Conservation (phyloP, 2,113 vertebrate genomes). For the Craseonycteris thonglongyai region DNA sequence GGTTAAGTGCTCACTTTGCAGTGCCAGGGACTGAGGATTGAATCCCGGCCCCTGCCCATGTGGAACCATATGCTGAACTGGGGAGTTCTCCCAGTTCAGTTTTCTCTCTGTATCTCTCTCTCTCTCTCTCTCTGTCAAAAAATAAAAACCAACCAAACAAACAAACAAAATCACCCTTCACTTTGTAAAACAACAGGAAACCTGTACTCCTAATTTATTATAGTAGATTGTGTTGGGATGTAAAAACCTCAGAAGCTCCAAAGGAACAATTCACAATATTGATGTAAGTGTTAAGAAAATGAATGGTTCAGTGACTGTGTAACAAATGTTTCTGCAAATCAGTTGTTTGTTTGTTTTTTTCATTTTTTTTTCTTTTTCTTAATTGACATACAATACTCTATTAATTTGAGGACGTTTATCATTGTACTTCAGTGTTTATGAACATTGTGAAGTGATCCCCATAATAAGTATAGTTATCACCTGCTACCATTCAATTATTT, state of each 20-base stretch:
- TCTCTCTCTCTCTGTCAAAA: no score
- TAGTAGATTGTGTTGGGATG: slow-evolving; percentile 36
- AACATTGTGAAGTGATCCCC: neutral
- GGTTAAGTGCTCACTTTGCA: no score
- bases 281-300: slow-evolving; percentile 23
- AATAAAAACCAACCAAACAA: no score
- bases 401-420: neutral
- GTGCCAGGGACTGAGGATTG: no score
- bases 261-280: slow-evolving; percentile 45
- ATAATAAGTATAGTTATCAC: neutral
- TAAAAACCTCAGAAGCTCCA: slow-evolving; percentile 45
- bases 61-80: no score
- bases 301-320: neutral
- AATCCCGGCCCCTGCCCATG: no score
- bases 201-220: slow-evolving; percentile 52
- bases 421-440: neutral
- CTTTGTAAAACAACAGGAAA: neutral
- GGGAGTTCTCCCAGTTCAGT: no score
- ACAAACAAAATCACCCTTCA: neutral
- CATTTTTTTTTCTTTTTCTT: neutral
- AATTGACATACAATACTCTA: neutral
- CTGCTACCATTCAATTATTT: neutral
- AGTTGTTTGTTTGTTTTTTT: slow-evolving; percentile 15
- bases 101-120: no score
- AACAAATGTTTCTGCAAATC: slow-evolving; percentile 29